Evolutionary conservation across 2,797 vertebrate species (phyloP).

Genomic region (Triplophysa bombifrons): DNA sequence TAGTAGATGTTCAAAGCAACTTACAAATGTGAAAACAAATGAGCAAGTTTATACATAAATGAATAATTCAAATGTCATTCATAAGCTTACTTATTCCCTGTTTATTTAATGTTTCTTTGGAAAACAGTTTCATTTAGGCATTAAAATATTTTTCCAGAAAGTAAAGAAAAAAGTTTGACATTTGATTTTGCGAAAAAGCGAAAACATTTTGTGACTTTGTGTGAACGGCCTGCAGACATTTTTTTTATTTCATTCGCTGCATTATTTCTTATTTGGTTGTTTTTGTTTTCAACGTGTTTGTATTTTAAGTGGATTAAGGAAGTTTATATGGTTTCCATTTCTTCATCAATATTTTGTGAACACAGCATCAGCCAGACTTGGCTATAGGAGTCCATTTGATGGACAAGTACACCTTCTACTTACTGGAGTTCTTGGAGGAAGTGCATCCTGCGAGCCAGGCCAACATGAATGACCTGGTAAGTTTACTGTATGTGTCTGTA

Average conservation of each 20-base stretch:
- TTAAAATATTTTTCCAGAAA: no score
- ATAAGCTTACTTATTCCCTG: no score
- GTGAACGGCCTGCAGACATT: neutral
- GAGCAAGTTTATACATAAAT: no score
- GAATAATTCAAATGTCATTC: no score
- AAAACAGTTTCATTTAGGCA: no score
- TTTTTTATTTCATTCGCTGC: no score
- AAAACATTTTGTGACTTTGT: neutral
- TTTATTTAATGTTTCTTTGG: no score
- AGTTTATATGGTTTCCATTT: neutral
- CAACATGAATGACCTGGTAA: slow-evolving; percentile 96
- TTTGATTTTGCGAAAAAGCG: neutral
- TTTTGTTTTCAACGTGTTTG: neutral
- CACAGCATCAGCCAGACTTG: slow-evolving; percentile 94
- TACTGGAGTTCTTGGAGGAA: slow-evolving; percentile 97
- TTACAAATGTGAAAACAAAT: no score
- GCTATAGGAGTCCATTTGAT: slow-evolving; percentile 96
- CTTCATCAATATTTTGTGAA: slow-evolving; percentile 27
- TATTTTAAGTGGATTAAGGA: neutral
- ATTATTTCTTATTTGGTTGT: neutral
- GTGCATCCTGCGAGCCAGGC: slow-evolving; percentile 93
- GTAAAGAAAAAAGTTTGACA: neutral
- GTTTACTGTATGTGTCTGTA: slow-evolving; percentile 1
- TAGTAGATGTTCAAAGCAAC: no score
- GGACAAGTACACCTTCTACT: slow-evolving; percentile 98